Evolutionary conservation across 2,888 invertebrate genomes (phyloP), one percentile per base, ranked within the genome.

Genomic region (Trachelus tabidus): DNA sequence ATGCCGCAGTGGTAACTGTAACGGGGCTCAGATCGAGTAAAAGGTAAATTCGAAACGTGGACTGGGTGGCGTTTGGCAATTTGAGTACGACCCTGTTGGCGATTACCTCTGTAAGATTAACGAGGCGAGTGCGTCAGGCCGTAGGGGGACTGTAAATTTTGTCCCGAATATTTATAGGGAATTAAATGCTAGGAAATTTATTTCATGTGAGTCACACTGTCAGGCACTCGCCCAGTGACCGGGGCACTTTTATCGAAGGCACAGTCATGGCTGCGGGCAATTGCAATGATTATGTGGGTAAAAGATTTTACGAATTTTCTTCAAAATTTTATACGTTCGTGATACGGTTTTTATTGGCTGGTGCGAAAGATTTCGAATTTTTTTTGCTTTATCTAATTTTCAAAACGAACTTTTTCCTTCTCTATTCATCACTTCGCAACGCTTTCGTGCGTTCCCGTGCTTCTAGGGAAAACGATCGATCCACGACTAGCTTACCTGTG

Each of bases 111-210:
- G 6, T 56, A 56, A 56, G 56, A 56, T 56, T 56, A 56, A 56
- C 56, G 56, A 56, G 6, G 6, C 40, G 40, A n/a, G 0, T 9
- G 56, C 23, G 9, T 56, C 23, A 9, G 56, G 9, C 23, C 23
- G 6, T 56, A 56, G 23, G 56, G 23, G 9, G 1, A 23, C 79
- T 75, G 79, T 79, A 76, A 83, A 83, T 81, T 83, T 83, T 79
- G n/a, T n/a, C n/a, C 80, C 73, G 69, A 78, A 34, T 23, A 86
- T 88, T 89, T 85, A 87, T 87, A 84, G 82, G 85, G 86, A 88
- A 89, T 89, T 88, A 89, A 89, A 89, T 84, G 84, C 85, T 83
- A 87, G 86, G 86, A 86, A 87, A 87, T 87, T 23, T 56, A 56
- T 56, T 2, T 23, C 9, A 9, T 23, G 23, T 23, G 23, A 23